Percentiles rank a stretch among this genome's conserved stretches.
These are phyloP conservation scores for Phaonia tiefii DNA, from an alignment of 2,888 invertebrate species.

Conservation along the genomic window DNA sequence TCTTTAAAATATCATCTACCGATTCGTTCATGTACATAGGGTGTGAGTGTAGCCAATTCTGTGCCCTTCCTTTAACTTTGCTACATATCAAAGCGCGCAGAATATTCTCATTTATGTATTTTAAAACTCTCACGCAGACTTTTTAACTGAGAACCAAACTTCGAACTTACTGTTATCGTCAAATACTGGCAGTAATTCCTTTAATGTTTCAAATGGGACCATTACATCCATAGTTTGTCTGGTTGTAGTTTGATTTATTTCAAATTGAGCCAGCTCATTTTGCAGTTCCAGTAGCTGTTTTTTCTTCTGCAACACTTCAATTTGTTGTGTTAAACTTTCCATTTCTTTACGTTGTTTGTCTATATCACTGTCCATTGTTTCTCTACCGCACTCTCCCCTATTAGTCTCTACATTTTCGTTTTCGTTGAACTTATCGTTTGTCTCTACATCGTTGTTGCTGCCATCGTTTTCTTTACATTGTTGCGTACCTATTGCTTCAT, in stretches of 20 bases:
- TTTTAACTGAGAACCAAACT: background rate
- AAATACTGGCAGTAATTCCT: conserved; percentile 24
- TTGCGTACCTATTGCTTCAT: background rate
- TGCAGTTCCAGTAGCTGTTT: conserved; percentile 31
- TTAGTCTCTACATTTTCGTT: too few species aligned
- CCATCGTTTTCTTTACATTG: background rate
- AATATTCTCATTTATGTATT: conserved; percentile 10
- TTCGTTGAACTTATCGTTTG: too few species aligned
- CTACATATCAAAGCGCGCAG: conserved; percentile 24
- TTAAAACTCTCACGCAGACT: conserved; percentile 15
- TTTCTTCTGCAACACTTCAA: conserved; percentile 28
- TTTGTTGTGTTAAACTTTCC: too few species aligned
- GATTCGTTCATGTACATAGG: too few species aligned
- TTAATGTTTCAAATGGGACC: conserved; percentile 23
- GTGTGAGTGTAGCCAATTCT: too few species aligned
- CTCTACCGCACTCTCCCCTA: background rate
- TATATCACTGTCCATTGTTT: too few species aligned
- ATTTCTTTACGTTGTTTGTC: conserved; percentile 37
- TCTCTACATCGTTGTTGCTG: too few species aligned
- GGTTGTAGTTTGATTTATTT: too few species aligned
- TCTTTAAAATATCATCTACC: too few species aligned
- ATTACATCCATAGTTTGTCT: too few species aligned
- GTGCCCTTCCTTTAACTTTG: too few species aligned
- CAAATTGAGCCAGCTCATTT: too few species aligned
- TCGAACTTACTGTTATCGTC: conserved; percentile 27